Percentiles rank a stretch among this genome's conserved stretches.
Evolutionary conservation across 2,113 vertebrate genomes (phyloP).

Genomic region (Bufo bufo): DNA sequence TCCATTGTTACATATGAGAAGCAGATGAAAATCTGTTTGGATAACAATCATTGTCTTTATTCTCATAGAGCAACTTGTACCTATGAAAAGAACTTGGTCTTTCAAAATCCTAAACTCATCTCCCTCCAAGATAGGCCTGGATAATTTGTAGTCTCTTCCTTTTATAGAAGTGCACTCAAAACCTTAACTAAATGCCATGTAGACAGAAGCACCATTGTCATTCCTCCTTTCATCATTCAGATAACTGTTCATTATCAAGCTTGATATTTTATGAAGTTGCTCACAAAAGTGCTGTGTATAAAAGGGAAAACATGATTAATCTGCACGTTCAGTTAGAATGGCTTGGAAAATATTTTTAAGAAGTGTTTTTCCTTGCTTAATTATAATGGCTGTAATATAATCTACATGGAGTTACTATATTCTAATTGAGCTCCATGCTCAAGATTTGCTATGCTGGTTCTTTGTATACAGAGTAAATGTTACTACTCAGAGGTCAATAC

Average conservation of each 20-base stretch:
- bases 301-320: slow-evolving; percentile 8
- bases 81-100: background rate
- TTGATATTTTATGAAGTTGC: slow-evolving; percentile 26
- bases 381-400: background rate
- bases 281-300: background rate
- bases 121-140: background rate
- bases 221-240: slow-evolving; percentile 5
- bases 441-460: background rate
- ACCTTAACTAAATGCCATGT: background rate
- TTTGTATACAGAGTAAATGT: background rate
- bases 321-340: background rate
- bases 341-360: slow-evolving; percentile 12
- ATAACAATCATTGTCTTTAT: background rate
- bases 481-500: background rate
- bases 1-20: background rate
- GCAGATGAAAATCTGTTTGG: background rate
- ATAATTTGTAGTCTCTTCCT: background rate
- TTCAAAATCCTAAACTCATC: background rate
- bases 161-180: background rate
- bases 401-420: background rate
- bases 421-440: background rate
- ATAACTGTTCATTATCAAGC: slow-evolving; percentile 16
- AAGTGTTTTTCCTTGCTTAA: background rate
- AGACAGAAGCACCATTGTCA: background rate
- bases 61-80: background rate